Evolutionary conservation across 2,113 vertebrate genomes (phyloP).

Genomic region (Seriola rivoliana): DNA sequence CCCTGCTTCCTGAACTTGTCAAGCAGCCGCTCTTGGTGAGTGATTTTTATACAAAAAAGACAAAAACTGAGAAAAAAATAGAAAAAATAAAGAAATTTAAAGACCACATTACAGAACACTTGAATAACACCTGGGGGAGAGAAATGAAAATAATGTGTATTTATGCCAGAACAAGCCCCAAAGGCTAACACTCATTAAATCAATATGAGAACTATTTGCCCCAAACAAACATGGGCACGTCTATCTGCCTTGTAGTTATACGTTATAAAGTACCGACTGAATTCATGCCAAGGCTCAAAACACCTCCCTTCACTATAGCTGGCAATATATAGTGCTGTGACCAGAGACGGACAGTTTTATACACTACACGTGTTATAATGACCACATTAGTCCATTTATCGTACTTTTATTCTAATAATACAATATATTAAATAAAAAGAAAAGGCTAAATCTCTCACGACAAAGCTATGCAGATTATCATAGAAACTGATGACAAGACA

Average conservation of each 20-base stretch:
- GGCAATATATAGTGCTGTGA: conserved; percentile 74
- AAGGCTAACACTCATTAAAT: conserved; percentile 64
- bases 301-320: conserved; percentile 71
- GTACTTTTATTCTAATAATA: conserved; percentile 82
- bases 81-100: conserved; percentile 32
- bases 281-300: conserved; percentile 79
- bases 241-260: conserved; percentile 68
- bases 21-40: conserved; percentile 54
- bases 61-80: conserved; percentile 48
- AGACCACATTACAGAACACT: conserved; percentile 77
- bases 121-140: conserved; percentile 59
- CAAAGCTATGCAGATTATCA: conserved; percentile 93
- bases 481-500: conserved; percentile 94
- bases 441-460: conserved; percentile 92
- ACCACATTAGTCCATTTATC: conserved; percentile 80
- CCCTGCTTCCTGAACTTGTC: conserved; percentile 55
- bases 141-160: conserved; percentile 60
- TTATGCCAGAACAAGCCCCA: conserved; percentile 60
- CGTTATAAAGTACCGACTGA: conserved; percentile 72
- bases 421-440: conserved; percentile 84
- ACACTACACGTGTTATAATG: conserved; percentile 79
- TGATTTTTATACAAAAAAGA: conserved; percentile 71
- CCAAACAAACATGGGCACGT: conserved; percentile 66
- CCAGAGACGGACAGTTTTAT: conserved; percentile 74
- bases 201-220: conserved; percentile 54